A percentile compares a stretch with the other conserved stretches of the same genome.
phyloP scores from a whole-genome alignment of 92 coral and sea anemone species.

The Micromussa lordhowensis region DNA sequence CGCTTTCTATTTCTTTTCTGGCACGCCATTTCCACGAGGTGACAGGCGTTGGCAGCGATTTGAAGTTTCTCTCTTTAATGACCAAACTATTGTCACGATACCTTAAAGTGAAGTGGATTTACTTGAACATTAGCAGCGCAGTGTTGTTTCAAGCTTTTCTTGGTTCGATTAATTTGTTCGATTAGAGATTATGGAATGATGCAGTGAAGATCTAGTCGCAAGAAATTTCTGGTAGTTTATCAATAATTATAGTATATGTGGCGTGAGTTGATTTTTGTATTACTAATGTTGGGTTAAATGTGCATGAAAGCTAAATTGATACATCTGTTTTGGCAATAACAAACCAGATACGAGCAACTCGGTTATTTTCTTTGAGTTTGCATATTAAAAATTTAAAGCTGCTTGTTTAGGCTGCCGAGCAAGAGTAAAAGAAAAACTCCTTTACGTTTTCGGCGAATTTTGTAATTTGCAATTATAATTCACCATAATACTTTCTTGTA shows the following conservation, averaged over 20 bases:
- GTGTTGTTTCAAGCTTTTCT: neutral
- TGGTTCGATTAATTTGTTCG: neutral
- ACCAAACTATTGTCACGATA: neutral
- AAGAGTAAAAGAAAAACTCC: neutral
- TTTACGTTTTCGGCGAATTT: neutral
- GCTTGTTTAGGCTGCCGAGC: neutral
- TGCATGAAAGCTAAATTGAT: neutral
- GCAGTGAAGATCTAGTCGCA: neutral
- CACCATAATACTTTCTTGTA: neutral
- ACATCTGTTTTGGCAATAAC: neutral
- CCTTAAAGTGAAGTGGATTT: neutral
- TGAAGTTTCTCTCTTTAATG: neutral
- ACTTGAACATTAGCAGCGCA: neutral
- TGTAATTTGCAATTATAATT: constrained; percentile 47
- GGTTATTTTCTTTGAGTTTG: neutral
- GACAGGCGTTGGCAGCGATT: neutral
- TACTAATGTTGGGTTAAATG: neutral
- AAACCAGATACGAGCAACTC: neutral
- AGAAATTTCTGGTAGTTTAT: neutral
- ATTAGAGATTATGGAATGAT: neutral
- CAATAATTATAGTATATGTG: neutral
- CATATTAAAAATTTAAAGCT: too few relatives aligned
- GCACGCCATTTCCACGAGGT: constrained; percentile 23
- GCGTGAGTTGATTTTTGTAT: neutral
- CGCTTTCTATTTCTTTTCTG: neutral